Conservation (phyloP, 2,888 invertebrate species). For the Charanyca ferruginea region DNA sequence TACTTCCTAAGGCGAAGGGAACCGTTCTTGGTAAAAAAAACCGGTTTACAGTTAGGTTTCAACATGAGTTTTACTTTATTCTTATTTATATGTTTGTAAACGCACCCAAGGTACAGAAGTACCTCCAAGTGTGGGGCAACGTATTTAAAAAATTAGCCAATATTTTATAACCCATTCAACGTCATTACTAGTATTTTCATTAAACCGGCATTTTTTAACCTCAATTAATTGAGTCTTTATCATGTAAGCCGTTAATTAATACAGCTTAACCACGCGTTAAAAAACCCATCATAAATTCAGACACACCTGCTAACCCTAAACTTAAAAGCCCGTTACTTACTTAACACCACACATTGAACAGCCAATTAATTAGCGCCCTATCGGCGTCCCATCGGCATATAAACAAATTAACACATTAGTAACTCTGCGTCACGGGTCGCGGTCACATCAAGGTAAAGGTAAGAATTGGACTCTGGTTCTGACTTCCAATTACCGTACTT, state of each 20-base stretch:
- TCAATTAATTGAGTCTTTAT: neutral
- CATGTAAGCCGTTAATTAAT: slow-evolving; percentile 10
- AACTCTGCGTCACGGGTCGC: slow-evolving; percentile 28
- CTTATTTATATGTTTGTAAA: no score
- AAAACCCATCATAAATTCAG: slow-evolving; percentile 28
- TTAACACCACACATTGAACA: slow-evolving; percentile 27
- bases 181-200: neutral
- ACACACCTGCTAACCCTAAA: slow-evolving; percentile 24
- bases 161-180: neutral
- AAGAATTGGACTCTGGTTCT: neutral
- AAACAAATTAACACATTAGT: slow-evolving; percentile 44
- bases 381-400: slow-evolving; percentile 13
- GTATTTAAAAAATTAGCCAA: neutral
- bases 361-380: slow-evolving; percentile 35
- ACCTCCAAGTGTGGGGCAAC: no score
- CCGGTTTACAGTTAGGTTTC: no score
- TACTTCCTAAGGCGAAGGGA: no score
- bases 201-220: neutral
- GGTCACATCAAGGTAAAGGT: neutral
- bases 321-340: slow-evolving; percentile 12
- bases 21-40: no score
- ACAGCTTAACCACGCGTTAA: neutral
- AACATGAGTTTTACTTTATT: no score
- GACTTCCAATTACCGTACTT: neutral
- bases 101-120: no score